A percentile compares a stretch with the other conserved stretches of the same genome.
phyloP scores from a whole-genome alignment of 2,113 vertebrate species.

The Clarias magur region DNA sequence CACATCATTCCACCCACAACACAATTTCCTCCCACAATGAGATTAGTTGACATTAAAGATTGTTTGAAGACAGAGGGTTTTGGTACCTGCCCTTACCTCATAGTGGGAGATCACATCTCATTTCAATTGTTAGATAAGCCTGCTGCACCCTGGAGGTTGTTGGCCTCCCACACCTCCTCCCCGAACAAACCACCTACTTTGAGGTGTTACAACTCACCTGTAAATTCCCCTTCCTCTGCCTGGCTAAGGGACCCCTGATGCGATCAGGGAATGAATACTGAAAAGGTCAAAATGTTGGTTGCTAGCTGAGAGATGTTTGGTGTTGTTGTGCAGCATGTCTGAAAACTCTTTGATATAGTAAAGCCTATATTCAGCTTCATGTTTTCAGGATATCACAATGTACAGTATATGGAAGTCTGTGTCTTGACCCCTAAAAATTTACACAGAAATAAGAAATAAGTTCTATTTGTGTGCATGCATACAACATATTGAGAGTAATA shows the following conservation, averaged over 20 bases:
- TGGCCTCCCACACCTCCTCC: conserved; percentile 56
- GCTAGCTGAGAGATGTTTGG: conserved; percentile 14
- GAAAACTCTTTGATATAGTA: conserved; percentile 44
- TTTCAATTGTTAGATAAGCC: conserved; percentile 68
- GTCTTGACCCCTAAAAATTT: conserved; percentile 28
- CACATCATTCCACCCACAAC: conserved; percentile 38
- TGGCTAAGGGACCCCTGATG: conserved; percentile 72
- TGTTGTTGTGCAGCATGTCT: conserved; percentile 39
- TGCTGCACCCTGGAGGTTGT: conserved; percentile 52
- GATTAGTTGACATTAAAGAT: conserved; percentile 63
- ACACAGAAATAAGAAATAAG: conserved; percentile 49
- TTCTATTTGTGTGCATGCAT: conserved; percentile 35
- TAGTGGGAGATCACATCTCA: conserved; percentile 61
- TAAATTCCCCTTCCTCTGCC: conserved; percentile 70
- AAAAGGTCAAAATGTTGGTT: conserved; percentile 55
- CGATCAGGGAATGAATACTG: conserved; percentile 62
- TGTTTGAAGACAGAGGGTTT: conserved; percentile 54
- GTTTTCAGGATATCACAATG: conserved; percentile 12
- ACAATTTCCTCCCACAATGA: conserved; percentile 55
- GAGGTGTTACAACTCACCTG: conserved; percentile 73
- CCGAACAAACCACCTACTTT: conserved; percentile 70
- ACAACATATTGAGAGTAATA: not conserved
- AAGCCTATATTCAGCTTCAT: conserved; percentile 46
- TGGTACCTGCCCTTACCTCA: conserved; percentile 50
- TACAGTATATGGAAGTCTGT: not conserved